Base-by-base conservation (phyloP, 2,797 vertebrate species). In the Sebastes itinus region DNA sequence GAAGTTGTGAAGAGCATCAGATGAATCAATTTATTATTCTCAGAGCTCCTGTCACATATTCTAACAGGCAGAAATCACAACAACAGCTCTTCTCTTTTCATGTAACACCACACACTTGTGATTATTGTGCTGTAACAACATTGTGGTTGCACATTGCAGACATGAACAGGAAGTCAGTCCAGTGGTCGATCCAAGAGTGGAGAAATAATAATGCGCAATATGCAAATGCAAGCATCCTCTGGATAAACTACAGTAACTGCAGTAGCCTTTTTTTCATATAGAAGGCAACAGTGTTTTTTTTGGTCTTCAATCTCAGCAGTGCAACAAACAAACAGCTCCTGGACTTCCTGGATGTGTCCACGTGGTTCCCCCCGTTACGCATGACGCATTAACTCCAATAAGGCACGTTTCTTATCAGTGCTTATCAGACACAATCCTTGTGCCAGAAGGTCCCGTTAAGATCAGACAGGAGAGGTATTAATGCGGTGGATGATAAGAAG, bases 391-490 rank as follows among this genome's bases (percentile, higher is more conserved):
- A 2, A 46, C 62, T 72, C 80, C 71, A 70, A n/a, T 82, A 92
- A 94, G 90, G 90, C 92, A 91, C 89, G 81, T 81, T 88, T 86
- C 65, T 54, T 7, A 5, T 54, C 52, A 55, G 72, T 66, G 18
- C 38, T 64, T 42, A 14, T 42, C 38, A 42, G 38, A 42, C 38
- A 42, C 72, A 65, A 38, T 4, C 2, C n/a, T 62, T 13, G 75
- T 67, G 69, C 49, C 73, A 46, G 27, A 54, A 27, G 20, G 38
- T 76, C 59, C 71, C 1, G 1, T 3, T 22, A 3, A 65, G 54
- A 46, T 33, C 62, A 52, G 27, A 4, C 10, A 7, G 28, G 28
- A 11, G 35, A 20, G 4, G 30, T 16, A 55, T 13, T 11, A 22
- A 56, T 18, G 63, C 65, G 25, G 56, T 64, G 65, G 77, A 58